Evolutionary conservation across 2,888 invertebrate species (phyloP).

Genomic region (Ennomos fuscantarius): DNA sequence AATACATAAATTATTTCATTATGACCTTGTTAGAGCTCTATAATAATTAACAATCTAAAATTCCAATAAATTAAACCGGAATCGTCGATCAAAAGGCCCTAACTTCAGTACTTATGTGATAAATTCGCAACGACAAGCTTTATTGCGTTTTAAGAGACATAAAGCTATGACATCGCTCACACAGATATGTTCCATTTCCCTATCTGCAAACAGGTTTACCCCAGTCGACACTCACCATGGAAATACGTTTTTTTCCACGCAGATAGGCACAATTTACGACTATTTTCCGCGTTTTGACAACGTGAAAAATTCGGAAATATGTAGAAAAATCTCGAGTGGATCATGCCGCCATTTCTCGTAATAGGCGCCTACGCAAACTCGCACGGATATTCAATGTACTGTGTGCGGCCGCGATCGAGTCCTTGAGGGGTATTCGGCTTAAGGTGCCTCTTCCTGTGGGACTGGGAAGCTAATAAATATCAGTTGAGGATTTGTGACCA

Average conservation of each 20-base stretch:
- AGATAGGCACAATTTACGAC: constrained; percentile 58
- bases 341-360: constrained; percentile 49
- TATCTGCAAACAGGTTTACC: constrained; percentile 48
- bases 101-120: constrained; percentile 1
- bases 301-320: constrained; percentile 47
- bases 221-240: constrained; percentile 41
- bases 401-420: constrained; percentile 39
- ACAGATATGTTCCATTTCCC: constrained; percentile 38
- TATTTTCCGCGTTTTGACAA: constrained; percentile 55
- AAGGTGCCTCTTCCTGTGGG: constrained; percentile 20
- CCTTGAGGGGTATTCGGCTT: constrained; percentile 30
- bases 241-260: constrained; percentile 48
- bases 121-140: constrained; percentile 14
- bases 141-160: constrained; percentile 22
- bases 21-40: too few species aligned
- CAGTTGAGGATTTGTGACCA: too few species aligned
- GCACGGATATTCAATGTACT: constrained; percentile 56
- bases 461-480: not conserved
- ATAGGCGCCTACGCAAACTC: constrained; percentile 46
- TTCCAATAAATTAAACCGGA: not conserved
- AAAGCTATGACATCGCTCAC: constrained; percentile 34
- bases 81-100: not conserved
- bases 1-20: too few species aligned
- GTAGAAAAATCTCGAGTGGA: constrained; percentile 48
- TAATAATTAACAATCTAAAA: not conserved